A percentile compares a stretch with the other conserved stretches of the same genome.
phyloP scores from a whole-genome alignment of 2,113 vertebrate species.

The Callipepla squamata region DNA sequence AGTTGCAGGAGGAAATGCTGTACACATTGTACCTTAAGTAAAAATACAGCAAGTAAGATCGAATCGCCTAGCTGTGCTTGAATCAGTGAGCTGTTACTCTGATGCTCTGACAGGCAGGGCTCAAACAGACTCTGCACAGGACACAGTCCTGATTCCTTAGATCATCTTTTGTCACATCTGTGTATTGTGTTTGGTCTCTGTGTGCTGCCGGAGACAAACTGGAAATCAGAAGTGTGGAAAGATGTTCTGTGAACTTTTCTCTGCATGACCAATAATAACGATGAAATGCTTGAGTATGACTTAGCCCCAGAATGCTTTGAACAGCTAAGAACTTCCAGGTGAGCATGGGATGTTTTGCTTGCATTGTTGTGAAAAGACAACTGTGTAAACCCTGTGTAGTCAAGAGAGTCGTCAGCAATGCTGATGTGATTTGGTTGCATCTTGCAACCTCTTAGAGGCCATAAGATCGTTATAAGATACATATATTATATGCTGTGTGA shows the following conservation, averaged over 20 bases:
- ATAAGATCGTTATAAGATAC: background rate
- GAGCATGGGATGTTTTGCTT: background rate
- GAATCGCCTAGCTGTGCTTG: background rate
- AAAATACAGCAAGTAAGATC: background rate
- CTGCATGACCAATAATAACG: background rate
- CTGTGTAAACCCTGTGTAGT: background rate
- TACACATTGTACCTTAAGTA: background rate
- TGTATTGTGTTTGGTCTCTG: background rate
- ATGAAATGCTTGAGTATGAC: background rate
- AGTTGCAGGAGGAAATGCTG: background rate
- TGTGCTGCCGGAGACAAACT: background rate
- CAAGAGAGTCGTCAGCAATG: background rate
- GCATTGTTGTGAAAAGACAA: background rate
- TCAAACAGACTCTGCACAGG: background rate
- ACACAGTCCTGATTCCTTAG: background rate
- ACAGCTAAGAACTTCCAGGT: background rate
- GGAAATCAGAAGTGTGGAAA: background rate
- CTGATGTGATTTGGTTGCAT: background rate
- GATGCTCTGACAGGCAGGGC: background rate
- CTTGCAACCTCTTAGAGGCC: background rate
- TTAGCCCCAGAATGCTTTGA: background rate
- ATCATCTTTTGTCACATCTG: background rate
- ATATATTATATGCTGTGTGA: background rate
- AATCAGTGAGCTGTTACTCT: background rate
- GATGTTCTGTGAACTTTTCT: background rate